Percentiles rank a stretch among this genome's conserved stretches.
phyloP scores from a whole-genome alignment of 2,888 invertebrate genomes.

The Tenthredo mesomela region DNA sequence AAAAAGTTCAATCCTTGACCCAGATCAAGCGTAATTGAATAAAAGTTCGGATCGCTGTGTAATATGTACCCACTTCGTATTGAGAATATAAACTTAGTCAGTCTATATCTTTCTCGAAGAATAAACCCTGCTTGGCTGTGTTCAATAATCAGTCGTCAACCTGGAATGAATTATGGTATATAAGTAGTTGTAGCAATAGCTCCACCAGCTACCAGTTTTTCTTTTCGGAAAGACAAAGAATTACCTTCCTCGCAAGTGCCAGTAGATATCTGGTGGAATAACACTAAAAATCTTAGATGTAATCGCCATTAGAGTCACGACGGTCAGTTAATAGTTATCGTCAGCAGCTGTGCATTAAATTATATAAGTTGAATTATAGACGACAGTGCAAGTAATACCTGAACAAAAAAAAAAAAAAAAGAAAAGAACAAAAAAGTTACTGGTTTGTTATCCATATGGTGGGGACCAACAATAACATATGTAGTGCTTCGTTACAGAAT shows the following conservation, averaged over 20 bases:
- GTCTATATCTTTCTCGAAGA: not conserved
- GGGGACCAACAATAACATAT: constrained; percentile 16
- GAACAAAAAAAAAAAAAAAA: too few species aligned
- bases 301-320: not conserved
- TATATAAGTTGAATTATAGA: not conserved
- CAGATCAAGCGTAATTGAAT: not conserved
- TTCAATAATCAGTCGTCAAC: not conserved
- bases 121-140: not conserved
- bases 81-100: not conserved
- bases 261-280: not conserved
- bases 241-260: not conserved
- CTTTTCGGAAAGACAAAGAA: not conserved
- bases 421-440: too few species aligned
- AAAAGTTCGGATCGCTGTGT: not conserved
- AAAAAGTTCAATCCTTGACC: constrained; percentile 3
- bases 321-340: not conserved
- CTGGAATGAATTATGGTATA: not conserved
- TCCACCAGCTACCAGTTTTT: not conserved
- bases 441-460: not conserved
- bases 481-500: not conserved
- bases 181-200: not conserved
- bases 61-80: not conserved
- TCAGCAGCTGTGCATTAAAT: not conserved
- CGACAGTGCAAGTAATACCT: not conserved
- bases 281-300: not conserved